Evolutionary conservation across 1,140 invertebrate genomes (phyloP).

Genomic region (Drosophila funebris): DNA sequence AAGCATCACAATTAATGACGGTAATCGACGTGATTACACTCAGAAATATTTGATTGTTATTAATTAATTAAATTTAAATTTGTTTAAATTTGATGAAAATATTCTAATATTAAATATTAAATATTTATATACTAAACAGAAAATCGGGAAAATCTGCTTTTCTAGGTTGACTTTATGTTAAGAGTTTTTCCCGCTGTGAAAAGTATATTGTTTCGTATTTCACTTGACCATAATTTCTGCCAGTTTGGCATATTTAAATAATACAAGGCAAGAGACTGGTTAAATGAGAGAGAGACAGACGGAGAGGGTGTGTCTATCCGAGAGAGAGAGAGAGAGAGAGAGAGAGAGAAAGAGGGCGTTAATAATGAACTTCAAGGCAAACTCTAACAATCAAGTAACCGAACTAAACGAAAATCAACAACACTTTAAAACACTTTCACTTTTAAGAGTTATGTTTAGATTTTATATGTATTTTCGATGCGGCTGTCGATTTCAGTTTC

Average conservation of each 20-base stretch:
- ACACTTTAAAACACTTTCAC: conserved; percentile 65
- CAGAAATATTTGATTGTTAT: background rate
- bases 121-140: too few species aligned
- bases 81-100: too few species aligned
- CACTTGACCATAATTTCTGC: conserved; percentile 62
- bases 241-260: conserved; percentile 37
- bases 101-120: too few species aligned
- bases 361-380: conserved; percentile 23
- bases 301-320: background rate
- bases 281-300: too few species aligned
- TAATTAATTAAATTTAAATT: conserved; percentile 8
- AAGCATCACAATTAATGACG: conserved; percentile 1
- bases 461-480: conserved; percentile 8
- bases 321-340: background rate
- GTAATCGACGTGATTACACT: background rate
- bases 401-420: conserved; percentile 31
- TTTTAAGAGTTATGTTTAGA: conserved; percentile 19
- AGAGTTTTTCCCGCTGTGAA: conserved; percentile 18
- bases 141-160: too few species aligned
- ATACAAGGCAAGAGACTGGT: too few species aligned
- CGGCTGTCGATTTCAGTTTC: conserved; percentile 12
- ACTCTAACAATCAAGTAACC: background rate
- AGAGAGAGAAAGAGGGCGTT: conserved; percentile 7
- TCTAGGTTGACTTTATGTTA: too few species aligned
- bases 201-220: conserved; percentile 42